Base-by-base conservation (phyloP, 2,888 invertebrate species). In the Bombylius major region DNA sequence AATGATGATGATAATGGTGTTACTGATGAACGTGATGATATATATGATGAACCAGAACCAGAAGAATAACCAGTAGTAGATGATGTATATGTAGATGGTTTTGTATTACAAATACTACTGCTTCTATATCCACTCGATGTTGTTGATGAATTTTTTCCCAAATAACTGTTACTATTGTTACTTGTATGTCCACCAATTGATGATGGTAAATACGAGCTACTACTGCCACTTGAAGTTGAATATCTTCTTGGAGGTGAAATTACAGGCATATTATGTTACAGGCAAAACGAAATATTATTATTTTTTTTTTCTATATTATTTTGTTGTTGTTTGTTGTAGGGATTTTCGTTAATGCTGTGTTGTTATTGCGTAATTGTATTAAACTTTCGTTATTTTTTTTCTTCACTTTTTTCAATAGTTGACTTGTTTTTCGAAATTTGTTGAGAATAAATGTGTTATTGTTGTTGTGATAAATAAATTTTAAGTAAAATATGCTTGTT, bases 181-280 rank as follows among this genome's bases (percentile, higher is more conserved):
- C 55, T 56, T 55, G 62, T 63, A 62, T 63, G 63, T 57, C 66
- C 63, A 63, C 66, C 66, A 61, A 69, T 64, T 60, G 69, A 66
- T 61, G 72, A 66, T 63, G 73, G 69, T 67, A 71, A 68, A 68
- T 71, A 74, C 54, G 70, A 67, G 67, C 69, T 71, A 66, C 72
- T 57, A 23, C 7, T 69, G 67, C 71, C 69, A 65, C 67, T 67
- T 65, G 71, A 69, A 63, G 69, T 66, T 66, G 73, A 70, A 63
- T 70, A 70, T 67, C 73, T 67, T 67, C 72, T 55, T 51, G 45
- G 68, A 62, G 73, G 69, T 68, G 75, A 72, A 68, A 73, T 72
- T 67, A 74, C 73, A 70, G 74, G 75, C 75, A 75, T 75, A 73
- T 73, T 75, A 70, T 61, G 61, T 60, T 42, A 11, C 8, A 42